Evolutionary conservation across 2,797 vertebrate species (phyloP), one percentile per base, ranked within the genome.

Genomic region (Potorous gilbertii): DNA sequence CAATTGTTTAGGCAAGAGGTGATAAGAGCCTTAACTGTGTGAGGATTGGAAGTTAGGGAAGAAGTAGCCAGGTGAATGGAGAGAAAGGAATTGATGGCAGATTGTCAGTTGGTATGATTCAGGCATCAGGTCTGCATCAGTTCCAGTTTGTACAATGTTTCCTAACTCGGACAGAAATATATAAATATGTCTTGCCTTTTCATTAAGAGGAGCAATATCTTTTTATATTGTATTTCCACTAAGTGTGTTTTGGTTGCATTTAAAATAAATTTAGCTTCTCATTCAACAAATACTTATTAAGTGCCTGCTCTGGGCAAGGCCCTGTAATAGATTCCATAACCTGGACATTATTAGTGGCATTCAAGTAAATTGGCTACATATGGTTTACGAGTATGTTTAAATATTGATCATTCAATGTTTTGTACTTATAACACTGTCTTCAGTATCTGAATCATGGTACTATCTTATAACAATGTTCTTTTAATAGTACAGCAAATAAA

Each of bases 231-330:
- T 59, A 74, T 62, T 93, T 92, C 90, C 66, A 62, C 56, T 93
- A 54, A 66, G 0, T 55, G 87, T n/a, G 13, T 87, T 95, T 94
- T 94, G 14, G 89, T n/a, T 92, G 56, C 16, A 81, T 66, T 94
- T 90, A 96, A 94, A 55, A 8, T 27, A 54, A 5, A 74, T 93
- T 94, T 59, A 40, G 93, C 57, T 14, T 55, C 95, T 59, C 95
- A 91, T 91, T 54, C 52, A 55, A 90, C 90, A 31, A 12, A 56
- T 95, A 62, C 50, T 93, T 57, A 87, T 91, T 90, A 54, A 57
- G 21, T 96, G 96, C 34, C 54, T 93, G 14, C 56, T 81, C n/a
- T 54, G 31, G 6, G 14, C 31, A 93, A 59, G 46, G 27, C 55
- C 18, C 50, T 90, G 14, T 89, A 89, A 5, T 52, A 28, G 13